Percentiles rank a stretch among this genome's conserved stretches.
Evolutionary conservation across 1,140 invertebrate species (phyloP).

Genomic region (Euwallacea fornicatus): DNA sequence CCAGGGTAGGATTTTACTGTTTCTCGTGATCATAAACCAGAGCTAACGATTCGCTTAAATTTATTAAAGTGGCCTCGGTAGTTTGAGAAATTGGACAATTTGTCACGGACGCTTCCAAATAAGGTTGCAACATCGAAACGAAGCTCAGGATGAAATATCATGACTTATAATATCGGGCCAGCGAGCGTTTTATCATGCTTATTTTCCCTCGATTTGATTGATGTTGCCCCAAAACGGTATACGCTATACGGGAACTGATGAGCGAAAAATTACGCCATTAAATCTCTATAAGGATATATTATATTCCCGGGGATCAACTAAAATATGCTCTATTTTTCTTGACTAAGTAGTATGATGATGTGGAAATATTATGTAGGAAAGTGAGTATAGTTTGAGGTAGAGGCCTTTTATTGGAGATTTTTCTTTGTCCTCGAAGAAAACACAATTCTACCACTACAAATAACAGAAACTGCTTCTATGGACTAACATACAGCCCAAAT

Average conservation of each 20-base stretch:
- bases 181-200: slow-evolving; percentile 22
- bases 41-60: slow-evolving; percentile 5
- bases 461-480: no score
- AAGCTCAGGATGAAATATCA: slow-evolving; percentile 18
- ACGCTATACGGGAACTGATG: slow-evolving; percentile 9
- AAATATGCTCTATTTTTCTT: neutral
- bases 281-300: slow-evolving; percentile 14
- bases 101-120: slow-evolving; percentile 17
- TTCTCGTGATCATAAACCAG: slow-evolving; percentile 4
- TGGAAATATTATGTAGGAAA: neutral
- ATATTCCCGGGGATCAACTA: neutral
- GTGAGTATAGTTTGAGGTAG: no score
- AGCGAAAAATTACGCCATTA: slow-evolving; percentile 14
- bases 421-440: no score
- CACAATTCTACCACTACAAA: no score
- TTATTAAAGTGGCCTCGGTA: slow-evolving; percentile 18
- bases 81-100: slow-evolving; percentile 24
- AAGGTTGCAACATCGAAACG: slow-evolving; percentile 22
- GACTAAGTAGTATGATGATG: neutral
- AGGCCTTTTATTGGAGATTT: no score
- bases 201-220: slow-evolving; percentile 21
- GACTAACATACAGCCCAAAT: neutral
- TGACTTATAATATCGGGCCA: slow-evolving; percentile 18
- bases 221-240: slow-evolving; percentile 12
- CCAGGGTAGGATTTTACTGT: neutral